Evolutionary conservation across 1,140 invertebrate genomes (phyloP).

Genomic region (Macrocentrus cingulum): DNA sequence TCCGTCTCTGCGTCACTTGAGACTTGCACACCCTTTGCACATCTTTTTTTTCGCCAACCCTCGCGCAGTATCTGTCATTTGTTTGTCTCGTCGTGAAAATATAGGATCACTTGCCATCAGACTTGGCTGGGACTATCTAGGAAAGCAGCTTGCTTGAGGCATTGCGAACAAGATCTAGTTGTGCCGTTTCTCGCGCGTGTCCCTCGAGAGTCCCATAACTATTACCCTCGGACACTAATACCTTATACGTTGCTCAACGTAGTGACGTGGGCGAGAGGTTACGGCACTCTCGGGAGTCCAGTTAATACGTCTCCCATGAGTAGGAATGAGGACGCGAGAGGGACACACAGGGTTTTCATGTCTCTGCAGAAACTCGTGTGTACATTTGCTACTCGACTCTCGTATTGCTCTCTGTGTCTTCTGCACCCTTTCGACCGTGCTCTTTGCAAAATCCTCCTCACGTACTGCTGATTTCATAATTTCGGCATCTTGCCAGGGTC

Average conservation of each 20-base stretch:
- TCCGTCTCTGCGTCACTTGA: conserved; percentile 35
- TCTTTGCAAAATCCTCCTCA: conserved; percentile 39
- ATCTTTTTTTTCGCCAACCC: conserved; percentile 4
- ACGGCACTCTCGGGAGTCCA: conserved; percentile 38
- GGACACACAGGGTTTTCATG: not conserved
- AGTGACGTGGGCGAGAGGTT: conserved; percentile 34
- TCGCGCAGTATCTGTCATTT: conserved; percentile 12
- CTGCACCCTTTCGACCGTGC: conserved; percentile 9
- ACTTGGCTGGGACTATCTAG: not conserved
- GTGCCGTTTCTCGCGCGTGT: conserved; percentile 1
- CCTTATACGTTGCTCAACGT: conserved; percentile 28
- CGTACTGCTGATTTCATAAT: conserved; percentile 58
- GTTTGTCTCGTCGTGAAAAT: not conserved
- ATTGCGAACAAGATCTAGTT: no score
- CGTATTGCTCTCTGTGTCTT: not conserved
- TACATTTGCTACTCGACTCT: not conserved
- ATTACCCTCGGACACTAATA: conserved; percentile 28
- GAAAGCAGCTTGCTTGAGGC: no score
- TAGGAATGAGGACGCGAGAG: not conserved
- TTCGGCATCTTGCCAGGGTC: conserved; percentile 50
- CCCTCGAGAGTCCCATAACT: conserved; percentile 29
- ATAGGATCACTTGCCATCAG: no score
- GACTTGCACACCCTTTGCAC: conserved; percentile 18
- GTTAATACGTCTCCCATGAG: conserved; percentile 38
- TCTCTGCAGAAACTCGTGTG: not conserved